Base-by-base conservation (phyloP, 1,140 invertebrate genomes). In the Ips nitidus region DNA sequence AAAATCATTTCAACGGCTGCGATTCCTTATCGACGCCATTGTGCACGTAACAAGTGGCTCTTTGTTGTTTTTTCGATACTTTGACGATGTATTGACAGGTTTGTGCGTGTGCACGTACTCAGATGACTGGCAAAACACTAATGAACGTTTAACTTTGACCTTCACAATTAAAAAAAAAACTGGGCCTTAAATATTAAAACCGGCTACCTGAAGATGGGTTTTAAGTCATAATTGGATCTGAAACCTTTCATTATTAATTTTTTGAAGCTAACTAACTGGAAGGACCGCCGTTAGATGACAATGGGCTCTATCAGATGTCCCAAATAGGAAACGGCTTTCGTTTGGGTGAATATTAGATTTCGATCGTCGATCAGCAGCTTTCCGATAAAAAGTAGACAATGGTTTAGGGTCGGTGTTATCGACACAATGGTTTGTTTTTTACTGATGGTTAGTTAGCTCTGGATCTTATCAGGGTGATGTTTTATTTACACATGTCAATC, bases 1-100 rank as follows among this genome's bases (percentile, higher is more conserved):
- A 63, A 63, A 63, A 52, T 63, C 61, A 8, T 47, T 63, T 63
- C 52, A 63, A 63, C 52, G 52, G 41, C 38, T 52, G 38, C 39
- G 57, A 59, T 59, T 59, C n/a, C 57, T 41, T 59, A 59, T 59
- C 60, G 45, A 8, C 2, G 43, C 37, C 6, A 45, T 62, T 52
- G 60, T 52, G 43, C 45, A 37, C 43, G 36, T 52, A 50, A 62
- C 60, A 62, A 62, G 60, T 62, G 60, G 60, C 43, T 38, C 42
- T 62, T 62, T 50, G 45, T 50, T 22, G 6, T 8, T 50, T 50
- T 50, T 50, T 22, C 22, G 22, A 22, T 22, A 59, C 36, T 40
- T 62, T 8, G 36, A 62, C 39, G 43, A 37, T 62, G 36, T 62
- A 52, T 62, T 62, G 45, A 62, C 60, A 52, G 38, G 22, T 50